Evolutionary conservation across 2,113 vertebrate species (phyloP).

Genomic region (Salvelinus namaycush): DNA sequence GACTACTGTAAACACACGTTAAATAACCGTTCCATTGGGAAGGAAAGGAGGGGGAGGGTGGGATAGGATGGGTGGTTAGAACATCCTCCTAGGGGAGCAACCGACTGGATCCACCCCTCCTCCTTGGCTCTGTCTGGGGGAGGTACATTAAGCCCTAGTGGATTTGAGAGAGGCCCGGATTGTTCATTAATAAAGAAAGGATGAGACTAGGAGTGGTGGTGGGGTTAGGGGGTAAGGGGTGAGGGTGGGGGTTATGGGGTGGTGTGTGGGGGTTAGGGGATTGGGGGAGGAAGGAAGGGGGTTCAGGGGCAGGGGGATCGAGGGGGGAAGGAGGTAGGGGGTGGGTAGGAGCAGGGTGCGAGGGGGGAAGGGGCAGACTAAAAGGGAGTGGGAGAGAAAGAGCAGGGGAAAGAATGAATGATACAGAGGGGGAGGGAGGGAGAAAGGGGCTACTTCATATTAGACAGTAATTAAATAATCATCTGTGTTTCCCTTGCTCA

Average conservation of each 20-base stretch:
- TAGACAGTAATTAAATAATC: conserved; percentile 74
- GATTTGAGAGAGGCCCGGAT: conserved; percentile 70
- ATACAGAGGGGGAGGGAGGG: conserved; percentile 2
- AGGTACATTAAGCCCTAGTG: conserved; percentile 53
- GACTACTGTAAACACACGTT: background rate
- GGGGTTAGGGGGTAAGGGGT: conserved; percentile 8
- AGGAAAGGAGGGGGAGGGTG: background rate
- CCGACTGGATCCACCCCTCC: conserved; percentile 8
- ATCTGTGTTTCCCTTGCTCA: conserved; percentile 62
- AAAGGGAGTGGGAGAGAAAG: conserved; percentile 34
- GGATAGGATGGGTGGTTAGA: background rate
- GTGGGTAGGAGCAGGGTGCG: conserved; percentile 4
- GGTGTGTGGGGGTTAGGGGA: too few relatives aligned
- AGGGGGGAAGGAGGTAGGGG: background rate
- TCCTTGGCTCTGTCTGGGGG: conserved; percentile 19
- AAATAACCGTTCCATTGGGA: background rate
- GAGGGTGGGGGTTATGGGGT: background rate
- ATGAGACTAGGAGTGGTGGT: conserved; percentile 57
- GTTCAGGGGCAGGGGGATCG: too few relatives aligned
- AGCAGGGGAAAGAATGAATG: conserved; percentile 3
- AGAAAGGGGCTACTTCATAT: conserved; percentile 45
- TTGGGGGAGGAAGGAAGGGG: too few relatives aligned
- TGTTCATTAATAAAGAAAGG: conserved; percentile 79
- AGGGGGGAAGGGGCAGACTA: background rate
- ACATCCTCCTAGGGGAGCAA: conserved; percentile 41